A percentile compares a stretch with the other conserved stretches of the same genome.
These are phyloP conservation scores for Tenthredo mesomela DNA, from an alignment of 2,888 invertebrate species.

Conservation along the genomic window DNA sequence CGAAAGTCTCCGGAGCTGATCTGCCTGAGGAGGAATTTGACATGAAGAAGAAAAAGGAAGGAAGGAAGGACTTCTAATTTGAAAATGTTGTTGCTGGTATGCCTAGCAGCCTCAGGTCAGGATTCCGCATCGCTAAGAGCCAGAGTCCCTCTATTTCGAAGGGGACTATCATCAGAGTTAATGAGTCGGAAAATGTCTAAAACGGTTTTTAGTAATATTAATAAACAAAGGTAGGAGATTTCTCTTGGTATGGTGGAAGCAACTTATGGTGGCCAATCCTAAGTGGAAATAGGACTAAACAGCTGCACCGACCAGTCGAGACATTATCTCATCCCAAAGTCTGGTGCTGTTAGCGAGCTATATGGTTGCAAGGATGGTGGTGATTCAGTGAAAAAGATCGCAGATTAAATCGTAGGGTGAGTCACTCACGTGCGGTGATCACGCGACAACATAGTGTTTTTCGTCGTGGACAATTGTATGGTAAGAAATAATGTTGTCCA, in stretches of 20 bases:
- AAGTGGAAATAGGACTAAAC: neutral
- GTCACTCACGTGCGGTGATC: neutral
- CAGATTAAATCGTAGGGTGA: neutral
- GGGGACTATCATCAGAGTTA: conserved; percentile 1
- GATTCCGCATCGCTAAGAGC: neutral
- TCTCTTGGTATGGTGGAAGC: neutral
- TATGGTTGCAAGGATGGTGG: neutral
- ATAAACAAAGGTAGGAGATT: neutral
- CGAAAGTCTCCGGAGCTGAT: conserved; percentile 30
- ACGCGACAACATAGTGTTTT: neutral
- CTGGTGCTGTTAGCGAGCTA: neutral
- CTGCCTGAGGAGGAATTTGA: conserved; percentile 38
- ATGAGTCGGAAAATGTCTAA: neutral
- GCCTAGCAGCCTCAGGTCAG: conserved; percentile 15
- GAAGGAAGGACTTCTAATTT: conserved; percentile 12
- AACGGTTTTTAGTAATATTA: neutral
- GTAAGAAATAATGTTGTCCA: neutral
- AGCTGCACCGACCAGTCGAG: neutral
- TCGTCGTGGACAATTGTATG: neutral
- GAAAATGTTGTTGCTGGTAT: neutral
- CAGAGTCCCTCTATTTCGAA: neutral
- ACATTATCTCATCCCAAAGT: conserved; percentile 29
- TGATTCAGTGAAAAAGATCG: conserved; percentile 46
- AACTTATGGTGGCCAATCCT: neutral
- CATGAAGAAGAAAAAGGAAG: neutral